These are phyloP conservation scores for Ciona savignyi DNA, from an alignment of 23 tunicate species.

Conservation along the genomic window DNA sequence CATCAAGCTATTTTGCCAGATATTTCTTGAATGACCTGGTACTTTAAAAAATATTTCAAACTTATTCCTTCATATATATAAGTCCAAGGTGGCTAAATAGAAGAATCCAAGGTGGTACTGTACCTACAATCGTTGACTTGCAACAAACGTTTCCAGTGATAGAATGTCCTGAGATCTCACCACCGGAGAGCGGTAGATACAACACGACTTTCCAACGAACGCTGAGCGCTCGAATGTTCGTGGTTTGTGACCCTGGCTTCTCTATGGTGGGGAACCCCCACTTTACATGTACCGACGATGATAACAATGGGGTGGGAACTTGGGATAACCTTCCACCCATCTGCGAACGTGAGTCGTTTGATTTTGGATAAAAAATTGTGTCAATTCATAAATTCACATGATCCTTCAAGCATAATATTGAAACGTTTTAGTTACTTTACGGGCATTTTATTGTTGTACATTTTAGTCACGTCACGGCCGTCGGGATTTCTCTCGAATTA, in stretches of 20 bases:
- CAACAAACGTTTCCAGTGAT: background rate
- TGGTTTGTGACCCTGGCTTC: conserved; percentile 30
- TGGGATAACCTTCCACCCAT: conserved; percentile 26
- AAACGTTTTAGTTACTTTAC: too few relatives aligned
- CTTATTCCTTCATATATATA: too few relatives aligned
- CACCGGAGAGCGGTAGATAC: conserved; percentile 5
- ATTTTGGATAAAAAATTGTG: background rate
- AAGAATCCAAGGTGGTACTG: too few relatives aligned
- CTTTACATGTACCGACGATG: conserved; percentile 13
- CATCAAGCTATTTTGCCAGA: too few relatives aligned
- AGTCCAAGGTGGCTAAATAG: too few relatives aligned
- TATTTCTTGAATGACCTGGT: too few relatives aligned
- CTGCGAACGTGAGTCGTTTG: conserved; percentile 27
- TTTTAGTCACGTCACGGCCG: too few relatives aligned
- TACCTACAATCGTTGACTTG: too few relatives aligned
- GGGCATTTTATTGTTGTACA: too few relatives aligned
- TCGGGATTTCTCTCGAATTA: too few relatives aligned
- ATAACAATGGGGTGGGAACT: conserved; percentile 38
- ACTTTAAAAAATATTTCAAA: too few relatives aligned
- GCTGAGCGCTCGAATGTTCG: background rate
- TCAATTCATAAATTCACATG: background rate
- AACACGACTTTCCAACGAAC: background rate
- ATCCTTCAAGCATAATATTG: too few relatives aligned
- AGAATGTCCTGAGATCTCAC: background rate
- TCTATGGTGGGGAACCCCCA: conserved; percentile 13